Base-by-base conservation (phyloP, 1,140 invertebrate species). In the Pogonus chalceus region DNA sequence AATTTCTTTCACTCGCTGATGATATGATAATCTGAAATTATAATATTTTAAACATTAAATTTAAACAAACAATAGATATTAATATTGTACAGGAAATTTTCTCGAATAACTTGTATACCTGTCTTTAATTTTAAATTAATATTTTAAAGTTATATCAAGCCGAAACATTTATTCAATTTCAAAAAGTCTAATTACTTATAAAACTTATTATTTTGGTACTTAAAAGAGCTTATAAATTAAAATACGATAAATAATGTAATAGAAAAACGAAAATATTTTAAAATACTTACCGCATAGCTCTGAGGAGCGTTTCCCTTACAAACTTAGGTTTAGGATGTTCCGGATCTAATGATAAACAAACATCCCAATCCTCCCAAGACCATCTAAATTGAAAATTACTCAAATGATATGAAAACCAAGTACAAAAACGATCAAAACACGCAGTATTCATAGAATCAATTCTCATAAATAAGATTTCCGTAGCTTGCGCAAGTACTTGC, bases 341-440 rank as follows among this genome's bases (percentile, higher is more conserved):
- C 12, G 77, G 65, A 69, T 97, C 92, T n/a, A 92, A 72, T 61
- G 85, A 79, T 21, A 92, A 72, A 63, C 87, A 90, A 39, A 80
- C 81, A 63, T 88, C 86, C 91, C 92, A 96, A 63, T 95, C 92
- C 61, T 94, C 90, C 97, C 97, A 99, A 1, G 89, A 93, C 96
- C 96, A 99, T 50, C 92, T 83, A 65, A 96, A 98, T 72, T 98
- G 94, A 66, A 99, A 99, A 74, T 99, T 99, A 67, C 95, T 98
- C 69, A 99, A 78, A 75, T 99, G 96, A 68, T 98, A 99, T 0
- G 92, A 83, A 76, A 99, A 99, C 96, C 96, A 99, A 66, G 84
- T 88, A 1, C 92, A 88, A 72, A 99, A 96, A 54, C 95, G 86
- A 69, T 99, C 95, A 72, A 99, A 93, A 68, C 94, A 95, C 2